Evolutionary conservation across 2,888 invertebrate genomes (phyloP), one percentile per base, ranked within the genome.

Genomic region (Lampropteryx suffumata): DNA sequence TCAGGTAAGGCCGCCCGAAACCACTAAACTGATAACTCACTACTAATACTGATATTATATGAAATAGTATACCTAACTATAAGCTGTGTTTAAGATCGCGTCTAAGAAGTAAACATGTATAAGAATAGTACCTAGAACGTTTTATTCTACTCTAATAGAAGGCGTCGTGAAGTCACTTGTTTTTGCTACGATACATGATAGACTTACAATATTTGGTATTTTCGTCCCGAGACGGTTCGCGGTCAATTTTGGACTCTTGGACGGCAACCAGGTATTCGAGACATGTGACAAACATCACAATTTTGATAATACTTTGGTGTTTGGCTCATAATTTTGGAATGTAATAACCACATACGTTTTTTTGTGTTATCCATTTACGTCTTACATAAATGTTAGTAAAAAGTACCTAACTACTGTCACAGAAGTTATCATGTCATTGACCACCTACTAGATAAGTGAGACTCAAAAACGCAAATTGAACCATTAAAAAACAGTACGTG

Each of bases 121-220:
- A 69, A 55, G 57, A 59, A 62, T 48, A 63, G 17, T 17, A 3
- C n/a, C 53, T 55, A 59, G 51, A 64, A 64, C 56, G 44, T 55
- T 57, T 59, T 45, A 57, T 60, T 56, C 59, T 63, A 62, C 55
- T 63, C 36, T 53, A 52, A 40, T 27, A 50, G 51, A 74, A 74
- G 72, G 72, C 71, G 57, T 67, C 57, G 54, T 62, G 66, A 71
- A 72, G 73, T 72, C 73, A 72, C 71, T 72, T 64, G 71, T 73
- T 73, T 70, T 37, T 40, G 28, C 14, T 39, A 37, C 26, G 26
- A 41, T 42, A 64, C 60, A 59, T 62, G 59, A 55, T 61, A 61
- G 47, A 43, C 26, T 33, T 48, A 41, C 10, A 28, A 24, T 21
- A 40, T 50, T 44, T 44, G 50, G 33, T 41, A 48, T 30, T 48